Evolutionary conservation across 2,797 vertebrate species (phyloP), one percentile per base, ranked within the genome.

Genomic region (Merluccius polli): DNA sequence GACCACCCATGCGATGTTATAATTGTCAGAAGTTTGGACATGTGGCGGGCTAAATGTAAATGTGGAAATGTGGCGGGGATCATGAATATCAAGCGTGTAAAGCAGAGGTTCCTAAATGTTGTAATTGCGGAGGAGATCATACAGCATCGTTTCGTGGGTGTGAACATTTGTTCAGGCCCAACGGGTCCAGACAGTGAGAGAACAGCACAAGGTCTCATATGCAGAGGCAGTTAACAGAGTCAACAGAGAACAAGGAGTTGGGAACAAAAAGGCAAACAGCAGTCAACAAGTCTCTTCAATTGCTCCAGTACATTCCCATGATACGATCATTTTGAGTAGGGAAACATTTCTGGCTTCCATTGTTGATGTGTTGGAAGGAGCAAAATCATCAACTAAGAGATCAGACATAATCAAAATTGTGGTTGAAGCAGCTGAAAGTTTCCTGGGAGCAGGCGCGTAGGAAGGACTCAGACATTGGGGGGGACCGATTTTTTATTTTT

Each of bases 371-470:
- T 31, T 69, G 29, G 67, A 9, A 29, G 67, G 9, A 69, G 67
- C 67, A 7, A 69, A 69, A 21, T 31, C 67, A 21, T 69, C 67
- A 29, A 16, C 41, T 48, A 69, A 69, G 5, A 69, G 27, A 9
- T 69, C 67, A 69, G 67, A 69, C 29, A 27, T 69, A 9, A 11
- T 69, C 21, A 29, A 31, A 21, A 21, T 12, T 7, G 67, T 69
- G 67, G 67, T 69, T 9, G 67, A 21, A 31, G 67, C 67, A 69
- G 67, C 67, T 69, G 67, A 69, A 27, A 69, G n/a, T 24, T 69
- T 69, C 29, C 67, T 69, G 1, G n/a, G n/a, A n/a, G n/a, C n/a
- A n/a, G n/a, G n/a, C n/a, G n/a, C n/a, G n/a, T n/a, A n/a, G n/a
- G n/a, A n/a, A n/a, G n/a, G n/a, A n/a, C n/a, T n/a, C n/a, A n/a